These are phyloP conservation scores for Blomia tropicalis DNA, from an alignment of 2,888 invertebrate species.

Conservation along the genomic window DNA sequence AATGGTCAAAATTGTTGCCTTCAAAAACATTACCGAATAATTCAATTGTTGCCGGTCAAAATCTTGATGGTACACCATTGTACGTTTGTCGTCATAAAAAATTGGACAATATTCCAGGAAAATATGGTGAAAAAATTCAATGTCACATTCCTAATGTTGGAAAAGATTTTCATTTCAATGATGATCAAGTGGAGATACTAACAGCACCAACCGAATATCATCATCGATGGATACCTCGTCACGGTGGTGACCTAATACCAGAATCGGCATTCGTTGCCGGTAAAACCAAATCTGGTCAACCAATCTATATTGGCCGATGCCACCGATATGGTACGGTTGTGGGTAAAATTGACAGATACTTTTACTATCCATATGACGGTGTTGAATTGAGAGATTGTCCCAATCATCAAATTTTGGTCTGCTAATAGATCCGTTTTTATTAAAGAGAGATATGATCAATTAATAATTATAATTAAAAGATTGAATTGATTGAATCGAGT, in stretches of 20 bases:
- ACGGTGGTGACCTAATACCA: not conserved
- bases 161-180: not conserved
- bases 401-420: conserved; percentile 3
- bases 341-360: conserved; percentile 8
- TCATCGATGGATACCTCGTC: conserved; percentile 2
- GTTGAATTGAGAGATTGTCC: not conserved
- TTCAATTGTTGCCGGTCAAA: not conserved
- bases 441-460: too few relatives aligned
- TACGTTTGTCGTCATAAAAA: conserved; percentile 13
- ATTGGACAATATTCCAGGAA: not conserved
- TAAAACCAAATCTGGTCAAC: not conserved
- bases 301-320: conserved; percentile 9
- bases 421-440: not conserved
- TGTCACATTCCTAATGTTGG: conserved; percentile 1
- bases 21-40: not conserved
- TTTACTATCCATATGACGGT: not conserved
- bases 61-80: not conserved
- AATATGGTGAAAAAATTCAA: not conserved
- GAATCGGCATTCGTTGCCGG: conserved; percentile 2
- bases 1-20: not conserved
- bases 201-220: not conserved
- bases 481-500: too few relatives aligned
- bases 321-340: not conserved
- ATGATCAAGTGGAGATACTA: not conserved
- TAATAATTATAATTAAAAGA: too few relatives aligned